These are phyloP conservation scores for Myotis vivesi DNA, from an alignment of 2,797 vertebrate species.

Conservation along the genomic window DNA sequence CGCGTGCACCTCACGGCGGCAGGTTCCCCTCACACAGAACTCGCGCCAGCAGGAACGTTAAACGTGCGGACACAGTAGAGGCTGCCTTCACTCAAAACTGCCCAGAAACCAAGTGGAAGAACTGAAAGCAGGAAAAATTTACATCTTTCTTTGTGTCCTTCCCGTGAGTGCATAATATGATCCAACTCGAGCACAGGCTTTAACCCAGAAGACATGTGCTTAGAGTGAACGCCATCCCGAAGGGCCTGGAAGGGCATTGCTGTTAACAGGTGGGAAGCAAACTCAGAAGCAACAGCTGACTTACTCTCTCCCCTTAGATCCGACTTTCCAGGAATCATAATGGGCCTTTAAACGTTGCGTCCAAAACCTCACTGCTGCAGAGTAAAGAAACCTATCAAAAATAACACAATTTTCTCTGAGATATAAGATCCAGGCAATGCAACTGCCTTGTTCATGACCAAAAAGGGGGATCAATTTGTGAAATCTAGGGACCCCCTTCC, in stretches of 20 bases:
- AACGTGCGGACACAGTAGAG: background rate
- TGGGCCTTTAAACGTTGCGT: background rate
- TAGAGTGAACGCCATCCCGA: conserved; percentile 56
- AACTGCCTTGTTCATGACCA: background rate
- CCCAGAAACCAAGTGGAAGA: background rate
- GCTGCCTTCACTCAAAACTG: background rate
- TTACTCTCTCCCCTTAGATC: background rate
- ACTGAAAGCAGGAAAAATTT: background rate
- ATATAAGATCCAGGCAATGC: background rate
- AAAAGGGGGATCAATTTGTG: background rate
- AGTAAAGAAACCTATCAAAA: background rate
- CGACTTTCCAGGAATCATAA: background rate
- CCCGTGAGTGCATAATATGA: background rate
- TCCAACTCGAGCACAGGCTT: background rate
- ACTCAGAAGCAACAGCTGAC: conserved; percentile 41
- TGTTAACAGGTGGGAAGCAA: conserved; percentile 41
- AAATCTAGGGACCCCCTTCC: background rate
- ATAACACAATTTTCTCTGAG: background rate
- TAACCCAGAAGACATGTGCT: conserved; percentile 14
- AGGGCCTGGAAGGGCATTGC: conserved; percentile 40
- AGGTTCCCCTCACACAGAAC: background rate
- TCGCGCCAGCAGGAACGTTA: background rate
- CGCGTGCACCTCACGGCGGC: background rate
- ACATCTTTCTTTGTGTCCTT: background rate
- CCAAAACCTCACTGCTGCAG: background rate